phyloP scores from a whole-genome alignment of 2,113 vertebrate genomes.

The Ranitomeya variabilis region DNA sequence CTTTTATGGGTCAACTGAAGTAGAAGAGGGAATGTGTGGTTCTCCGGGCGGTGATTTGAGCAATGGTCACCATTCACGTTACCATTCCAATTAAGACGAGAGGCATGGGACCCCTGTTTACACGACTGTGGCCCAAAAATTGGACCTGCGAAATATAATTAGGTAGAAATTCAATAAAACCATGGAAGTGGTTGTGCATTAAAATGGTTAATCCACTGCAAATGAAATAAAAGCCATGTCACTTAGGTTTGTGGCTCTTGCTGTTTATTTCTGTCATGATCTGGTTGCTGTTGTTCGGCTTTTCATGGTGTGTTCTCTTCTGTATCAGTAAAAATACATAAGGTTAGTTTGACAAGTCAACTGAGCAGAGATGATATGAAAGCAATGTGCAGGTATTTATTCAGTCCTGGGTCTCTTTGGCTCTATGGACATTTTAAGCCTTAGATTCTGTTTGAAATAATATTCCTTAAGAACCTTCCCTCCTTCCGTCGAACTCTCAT shows the following conservation, averaged over 20 bases:
- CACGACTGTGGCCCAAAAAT: too few relatives aligned
- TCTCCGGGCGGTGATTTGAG: too few relatives aligned
- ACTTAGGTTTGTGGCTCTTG: not conserved
- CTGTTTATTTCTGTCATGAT: slow-evolving; percentile 2
- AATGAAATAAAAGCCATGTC: not conserved
- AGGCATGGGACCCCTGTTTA: too few relatives aligned
- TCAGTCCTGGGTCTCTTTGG: slow-evolving; percentile 32
- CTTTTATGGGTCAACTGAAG: too few relatives aligned
- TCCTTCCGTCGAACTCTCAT: slow-evolving; percentile 2
- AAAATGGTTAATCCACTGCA: not conserved
- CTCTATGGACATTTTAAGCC: slow-evolving; percentile 44
- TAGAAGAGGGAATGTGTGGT: too few relatives aligned
- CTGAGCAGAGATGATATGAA: slow-evolving; percentile 50
- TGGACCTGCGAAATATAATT: too few relatives aligned
- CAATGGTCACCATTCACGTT: too few relatives aligned
- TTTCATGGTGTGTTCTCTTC: slow-evolving; percentile 22
- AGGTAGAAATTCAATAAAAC: too few relatives aligned
- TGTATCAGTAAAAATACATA: slow-evolving; percentile 41
- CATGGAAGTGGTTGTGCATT: not conserved
- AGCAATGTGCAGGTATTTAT: slow-evolving; percentile 46
- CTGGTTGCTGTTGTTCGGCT: not conserved
- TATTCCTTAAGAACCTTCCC: slow-evolving; percentile 49
- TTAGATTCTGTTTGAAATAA: slow-evolving; percentile 54
- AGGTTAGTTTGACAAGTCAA: slow-evolving; percentile 53
- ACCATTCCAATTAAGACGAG: too few relatives aligned